Conservation (phyloP, 2,797 vertebrate species). For the Acanthurus leucopareius region DNA sequence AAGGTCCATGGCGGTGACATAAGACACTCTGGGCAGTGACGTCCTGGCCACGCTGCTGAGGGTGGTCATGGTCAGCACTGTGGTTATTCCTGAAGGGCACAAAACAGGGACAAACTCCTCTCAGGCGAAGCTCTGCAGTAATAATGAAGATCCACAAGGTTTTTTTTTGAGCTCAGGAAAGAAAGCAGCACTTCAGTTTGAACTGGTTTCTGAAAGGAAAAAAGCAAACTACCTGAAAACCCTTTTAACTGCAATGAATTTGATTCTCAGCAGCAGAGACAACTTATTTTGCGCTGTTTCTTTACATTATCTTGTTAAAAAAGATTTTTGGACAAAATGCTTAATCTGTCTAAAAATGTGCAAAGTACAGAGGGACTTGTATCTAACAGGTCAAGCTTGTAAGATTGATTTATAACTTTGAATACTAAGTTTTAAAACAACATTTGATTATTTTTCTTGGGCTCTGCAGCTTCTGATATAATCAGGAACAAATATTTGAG, state of each 20-base stretch:
- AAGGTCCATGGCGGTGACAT: conserved; percentile 97
- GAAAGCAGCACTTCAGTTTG: background rate
- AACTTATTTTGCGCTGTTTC: background rate
- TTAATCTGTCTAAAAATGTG: background rate
- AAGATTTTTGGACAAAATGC: background rate
- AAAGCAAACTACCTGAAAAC: background rate
- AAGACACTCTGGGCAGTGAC: conserved; percentile 95
- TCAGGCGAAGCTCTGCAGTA: background rate
- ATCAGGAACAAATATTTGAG: no score
- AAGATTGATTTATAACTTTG: no score
- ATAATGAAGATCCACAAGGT: background rate
- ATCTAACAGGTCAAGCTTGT: no score
- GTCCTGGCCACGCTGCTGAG: conserved; percentile 95
- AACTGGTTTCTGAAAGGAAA: background rate
- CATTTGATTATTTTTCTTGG: no score
- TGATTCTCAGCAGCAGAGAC: background rate
- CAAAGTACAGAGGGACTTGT: background rate
- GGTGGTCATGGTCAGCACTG: conserved; percentile 97
- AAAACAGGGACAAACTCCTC: conserved; percentile 3
- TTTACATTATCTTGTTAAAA: background rate
- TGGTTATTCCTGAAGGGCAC: conserved; percentile 91
- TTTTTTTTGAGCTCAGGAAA: background rate
- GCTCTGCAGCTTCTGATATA: no score
- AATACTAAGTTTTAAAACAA: no score
- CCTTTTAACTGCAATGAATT: background rate